Evolutionary conservation across 1,140 invertebrate species (phyloP).

Genomic region (fruit fly (Drosophila melanogaster)): Release_6_plus_ISO1_MT NT_037436.4:20124001-20124500

Average conservation of each 20-base stretch:
- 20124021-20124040: too few species aligned
- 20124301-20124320: slow-evolving; percentile 54
- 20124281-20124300: slow-evolving; percentile 23
- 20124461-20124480: slow-evolving; percentile 40
- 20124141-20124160: slow-evolving; percentile 1
- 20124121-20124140: too few species aligned
- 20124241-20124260: slow-evolving; percentile 25
- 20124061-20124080: too few species aligned
- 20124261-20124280: slow-evolving; percentile 18
- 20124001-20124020: neutral
- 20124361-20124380: slow-evolving; percentile 35
- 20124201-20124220: slow-evolving; percentile 1
- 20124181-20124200: slow-evolving; percentile 57
- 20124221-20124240: slow-evolving; percentile 24
- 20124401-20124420: slow-evolving; percentile 56
- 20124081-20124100: too few species aligned
- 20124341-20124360: slow-evolving; percentile 39
- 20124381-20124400: slow-evolving; percentile 30
- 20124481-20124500: slow-evolving; percentile 76
- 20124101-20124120: too few species aligned
- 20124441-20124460: slow-evolving; percentile 12
- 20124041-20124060: too few species aligned
- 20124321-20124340: slow-evolving; percentile 37
- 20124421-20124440: slow-evolving; percentile 62
- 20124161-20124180: neutral